Conservation (phyloP, 2,113 vertebrate genomes). For the Gymnocephalus cernua region DNA sequence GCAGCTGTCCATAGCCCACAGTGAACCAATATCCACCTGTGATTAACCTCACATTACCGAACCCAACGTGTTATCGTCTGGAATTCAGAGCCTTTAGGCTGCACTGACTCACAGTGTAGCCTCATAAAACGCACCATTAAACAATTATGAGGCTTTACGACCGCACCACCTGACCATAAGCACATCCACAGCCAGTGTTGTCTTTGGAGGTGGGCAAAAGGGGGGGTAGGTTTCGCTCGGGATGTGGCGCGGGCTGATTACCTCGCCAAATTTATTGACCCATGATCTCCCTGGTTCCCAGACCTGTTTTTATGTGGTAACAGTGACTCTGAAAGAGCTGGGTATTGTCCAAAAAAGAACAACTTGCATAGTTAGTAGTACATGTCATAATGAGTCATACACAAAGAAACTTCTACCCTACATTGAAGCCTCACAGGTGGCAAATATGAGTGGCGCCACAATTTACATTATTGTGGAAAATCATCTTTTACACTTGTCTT, state of each 20-base stretch:
- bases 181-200: slow-evolving; percentile 50
- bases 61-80: slow-evolving; percentile 63
- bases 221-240: not conserved
- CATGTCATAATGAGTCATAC: slow-evolving; percentile 16
- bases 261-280: slow-evolving; percentile 43
- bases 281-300: slow-evolving; percentile 23
- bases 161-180: slow-evolving; percentile 62
- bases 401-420: slow-evolving; percentile 13
- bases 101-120: slow-evolving; percentile 70
- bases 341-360: slow-evolving; percentile 35
- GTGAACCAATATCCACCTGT: slow-evolving; percentile 74
- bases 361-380: slow-evolving; percentile 25
- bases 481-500: not conserved
- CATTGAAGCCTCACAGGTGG: not conserved
- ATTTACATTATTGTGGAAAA: not conserved
- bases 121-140: slow-evolving; percentile 85
- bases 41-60: slow-evolving; percentile 77
- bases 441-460: not conserved
- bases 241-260: slow-evolving; percentile 40
- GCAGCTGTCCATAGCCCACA: slow-evolving; percentile 54
- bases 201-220: slow-evolving; percentile 43
- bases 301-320: slow-evolving; percentile 14
- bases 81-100: slow-evolving; percentile 68
- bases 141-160: slow-evolving; percentile 78
- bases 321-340: slow-evolving; percentile 18